Base-by-base conservation (phyloP, 1,140 invertebrate genomes). In the Oryzaephilus surinamensis region DNA sequence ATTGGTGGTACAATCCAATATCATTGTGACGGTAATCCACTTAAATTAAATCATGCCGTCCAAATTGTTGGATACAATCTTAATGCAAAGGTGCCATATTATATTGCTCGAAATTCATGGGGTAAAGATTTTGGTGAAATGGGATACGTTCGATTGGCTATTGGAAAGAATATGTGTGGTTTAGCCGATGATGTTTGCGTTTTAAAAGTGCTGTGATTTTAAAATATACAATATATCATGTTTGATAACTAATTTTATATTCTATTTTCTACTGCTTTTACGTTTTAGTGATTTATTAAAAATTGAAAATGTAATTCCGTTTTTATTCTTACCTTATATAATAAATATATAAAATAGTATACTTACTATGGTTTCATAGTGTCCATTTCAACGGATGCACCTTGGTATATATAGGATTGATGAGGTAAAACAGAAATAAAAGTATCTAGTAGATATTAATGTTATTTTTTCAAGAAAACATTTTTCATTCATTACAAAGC, bases 41-140 rank as follows among this genome's bases (percentile, higher is more conserved):
- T 67, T 10, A 76, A 75, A 49, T 56, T 79, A 15, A 92, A 92
- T 64, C 89, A 92, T 60, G 86, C 87, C 2, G 84, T 90, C 0
- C 76, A 84, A 60, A 76, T 93, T 43, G 79, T 92, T 1, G 88
- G 88, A 1, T 93, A 91, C 58, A 79, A 91, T 57, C 56, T 77
- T 12, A 74, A 73, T 14, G 77, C 69, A 37, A 61, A 72, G 11
- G 73, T 83, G 23, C 87, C 88, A 1, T 77, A 81, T 63, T 93
- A 89, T 51, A 89, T 92, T 28, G 78, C 83, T 0, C 73, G 81
- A 48, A 93, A 92, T 65, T 88, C 85, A 0, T 93, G 88, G 87
- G 87, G 86, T 0, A 48, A 63, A 8, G 64, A 69, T 4, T 92
- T 85, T 55, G 87, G 87, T 0, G 65, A 79, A 47, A 62, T 72